Evolutionary conservation across 2,797 vertebrate genomes (phyloP), one percentile per base, ranked within the genome.

Genomic region (Decapterus maruadsi): DNA sequence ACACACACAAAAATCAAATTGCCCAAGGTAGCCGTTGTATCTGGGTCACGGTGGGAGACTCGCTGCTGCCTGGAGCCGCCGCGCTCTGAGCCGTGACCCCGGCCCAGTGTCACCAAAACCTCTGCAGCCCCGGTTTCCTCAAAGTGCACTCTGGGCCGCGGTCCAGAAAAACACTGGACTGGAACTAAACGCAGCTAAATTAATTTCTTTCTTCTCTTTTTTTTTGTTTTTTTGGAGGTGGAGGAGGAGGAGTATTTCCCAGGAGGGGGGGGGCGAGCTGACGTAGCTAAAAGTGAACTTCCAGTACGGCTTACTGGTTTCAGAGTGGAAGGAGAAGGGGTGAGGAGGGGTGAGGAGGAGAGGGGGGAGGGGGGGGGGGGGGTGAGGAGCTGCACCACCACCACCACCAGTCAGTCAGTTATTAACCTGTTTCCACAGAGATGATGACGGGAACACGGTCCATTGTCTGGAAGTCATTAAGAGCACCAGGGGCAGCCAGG

Each of bases 391-490:
- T 78, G 84, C 91, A 78, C 26, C 26, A 91, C 68, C 65, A 72
- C 83, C 91, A 78, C 26, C 26, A 91, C 68, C 65, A 72, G 81
- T 77, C 83, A 55, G 85, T 84, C 81, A 91, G 78, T 94, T 95
- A 95, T 95, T 94, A 95, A 95, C 94, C 92, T 92, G 94, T 94
- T 94, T 92, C 93, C 93, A 95, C 74, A 89, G 94, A 86, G 88
- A 95, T 93, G 92, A 93, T 93, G 93, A 94, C 87, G 78, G 86
- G 86, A 93, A 92, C 89, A 86, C 69, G 40, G 86, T 22, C 90
- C 87, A 92, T 94, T 95, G 93, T 94, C 94, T 95, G 94, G 94
- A 95, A 95, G 91, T 95, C 92, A 95, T 95, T 95, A 95, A 91
- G 87, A 85, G 87, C 93, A 80, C 90, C 89, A 87, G 85, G 90